Evolutionary conservation across 2,888 invertebrate genomes (phyloP), one percentile per base, ranked within the genome.

Genomic region (Ptycholaimellus sp.): DNA sequence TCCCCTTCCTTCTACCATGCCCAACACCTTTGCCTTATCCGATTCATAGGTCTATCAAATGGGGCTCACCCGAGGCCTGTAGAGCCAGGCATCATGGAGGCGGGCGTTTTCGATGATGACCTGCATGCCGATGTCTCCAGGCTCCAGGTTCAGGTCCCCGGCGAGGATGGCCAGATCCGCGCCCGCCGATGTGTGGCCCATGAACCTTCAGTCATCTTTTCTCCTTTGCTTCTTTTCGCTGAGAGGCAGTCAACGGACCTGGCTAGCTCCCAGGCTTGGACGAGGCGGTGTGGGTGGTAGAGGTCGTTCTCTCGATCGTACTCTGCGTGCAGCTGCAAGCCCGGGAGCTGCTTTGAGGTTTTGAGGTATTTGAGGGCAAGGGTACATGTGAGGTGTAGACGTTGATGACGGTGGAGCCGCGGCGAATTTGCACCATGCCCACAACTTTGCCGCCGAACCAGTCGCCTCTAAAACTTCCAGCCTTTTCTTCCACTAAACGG

Each of bases 121-220:
- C 17, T 45, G 39, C 22, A 40, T 44, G 28, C 54, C 55, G n/a
- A 55, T 38, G 59, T 87, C 82, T 20, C 71, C 71, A 1, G 87
- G 81, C 50, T 77, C 77, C 13, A 82, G 72, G 59, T 96, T 96
- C 35, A 96, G 69, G 64, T 96, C 96, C 2, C 96, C 96, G 18
- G 78, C 82, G 39, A 90, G 64, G 48, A 96, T 71, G 36, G 75
- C 72, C 19, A 82, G 64, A 60, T 87, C 82, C 38, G 61, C 59
- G n/a, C 48, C 45, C 3, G 45, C 36, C 5, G 48, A 39, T 1
- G 85, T 87, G 51, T 80, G 68, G 50, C 74, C 73, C 39, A 96
- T 74, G 59, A 93, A 83, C n/a, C n/a, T 65, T 90, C 82, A 41
- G 82, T 80, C 38, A 83, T 76, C 53, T 93, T 82, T 23, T 23